phyloP scores from a whole-genome alignment of 2,888 invertebrate genomes.

The Scelioninae gen. 2 region DNA sequence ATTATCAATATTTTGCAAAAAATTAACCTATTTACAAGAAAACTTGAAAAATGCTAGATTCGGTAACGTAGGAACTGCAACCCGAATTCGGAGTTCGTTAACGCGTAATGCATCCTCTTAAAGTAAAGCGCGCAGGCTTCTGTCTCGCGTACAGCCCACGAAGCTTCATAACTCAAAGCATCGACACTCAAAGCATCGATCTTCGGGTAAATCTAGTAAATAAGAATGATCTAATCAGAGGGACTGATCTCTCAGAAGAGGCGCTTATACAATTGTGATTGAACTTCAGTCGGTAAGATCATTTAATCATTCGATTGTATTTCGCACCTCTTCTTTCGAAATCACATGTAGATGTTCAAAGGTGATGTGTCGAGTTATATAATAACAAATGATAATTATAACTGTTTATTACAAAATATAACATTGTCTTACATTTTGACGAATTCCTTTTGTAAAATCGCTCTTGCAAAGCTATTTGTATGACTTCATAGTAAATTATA shows the following conservation, averaged over 20 bases:
- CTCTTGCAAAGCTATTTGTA: conserved; percentile 5
- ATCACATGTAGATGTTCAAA: conserved; percentile 14
- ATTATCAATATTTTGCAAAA: too few relatives aligned
- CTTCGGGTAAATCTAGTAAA: conserved; percentile 4
- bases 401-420: too few relatives aligned
- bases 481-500: conserved; percentile 15
- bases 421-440: neutral
- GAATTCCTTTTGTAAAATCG: conserved; percentile 2
- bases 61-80: too few relatives aligned
- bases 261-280: conserved; percentile 33
- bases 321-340: conserved; percentile 27
- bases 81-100: too few relatives aligned
- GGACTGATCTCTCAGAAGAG: conserved; percentile 35
- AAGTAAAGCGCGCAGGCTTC: too few relatives aligned
- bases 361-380: conserved; percentile 2
- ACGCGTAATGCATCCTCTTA: too few relatives aligned
- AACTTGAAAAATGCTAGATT: too few relatives aligned
- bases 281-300: conserved; percentile 16
- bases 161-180: too few relatives aligned
- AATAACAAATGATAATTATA: too few relatives aligned
- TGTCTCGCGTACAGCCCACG: too few relatives aligned
- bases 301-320: conserved; percentile 30
- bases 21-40: too few relatives aligned
- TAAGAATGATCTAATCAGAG: conserved; percentile 3
- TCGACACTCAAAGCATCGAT: too few relatives aligned